Evolutionary conservation across 2,888 invertebrate species (phyloP), one percentile per base, ranked within the genome.

Genomic region (Deilephila porcellus): DNA sequence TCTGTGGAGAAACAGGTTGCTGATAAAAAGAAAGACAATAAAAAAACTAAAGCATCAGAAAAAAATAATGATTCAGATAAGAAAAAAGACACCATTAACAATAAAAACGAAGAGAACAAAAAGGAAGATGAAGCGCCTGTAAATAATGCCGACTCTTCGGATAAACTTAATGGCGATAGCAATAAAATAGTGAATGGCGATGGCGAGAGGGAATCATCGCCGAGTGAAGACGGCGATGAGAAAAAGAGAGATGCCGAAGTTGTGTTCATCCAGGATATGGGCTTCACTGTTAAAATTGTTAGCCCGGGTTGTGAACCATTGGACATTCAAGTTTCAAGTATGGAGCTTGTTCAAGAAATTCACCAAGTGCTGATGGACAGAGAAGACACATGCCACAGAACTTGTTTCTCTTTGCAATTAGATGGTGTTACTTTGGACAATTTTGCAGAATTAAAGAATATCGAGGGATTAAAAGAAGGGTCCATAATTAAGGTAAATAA

Each of bases 301-400:
- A 97, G 98, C 83, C 99, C 99, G 14, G 98, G 98, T 1, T 96
- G 98, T 14, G 99, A 99, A 83, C 96, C 98, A 0, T 97, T 99
- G 86, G 98, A 99, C 84, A 98, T 99, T 85, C 99, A 99, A 95
- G 98, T 99, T 67, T 99, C 98, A 32, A 98, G 99, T 88, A 98
- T 99, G 97, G 99, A 99, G 90, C 95, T 99, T 79, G 99, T 99
- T 1, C 97, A 97, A 94, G 99, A 99, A 95, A 99, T 99, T 76
- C 99, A 99, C 90, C 99, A 99, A 93, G 95, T 99, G 77, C 93
- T 99, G 71, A 99, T 99, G 98, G 99, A 99, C 89, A 96, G 99
- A 37, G 99, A 99, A 91, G 99, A 99, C 88, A 99, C 99, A 0
- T 99, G 99, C 86, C 99, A 99, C 88, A 96, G 99, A 73, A 99